Evolutionary conservation across 2,888 invertebrate species (phyloP), one percentile per base, ranked within the genome.

Genomic region (Andrena praecox): DNA sequence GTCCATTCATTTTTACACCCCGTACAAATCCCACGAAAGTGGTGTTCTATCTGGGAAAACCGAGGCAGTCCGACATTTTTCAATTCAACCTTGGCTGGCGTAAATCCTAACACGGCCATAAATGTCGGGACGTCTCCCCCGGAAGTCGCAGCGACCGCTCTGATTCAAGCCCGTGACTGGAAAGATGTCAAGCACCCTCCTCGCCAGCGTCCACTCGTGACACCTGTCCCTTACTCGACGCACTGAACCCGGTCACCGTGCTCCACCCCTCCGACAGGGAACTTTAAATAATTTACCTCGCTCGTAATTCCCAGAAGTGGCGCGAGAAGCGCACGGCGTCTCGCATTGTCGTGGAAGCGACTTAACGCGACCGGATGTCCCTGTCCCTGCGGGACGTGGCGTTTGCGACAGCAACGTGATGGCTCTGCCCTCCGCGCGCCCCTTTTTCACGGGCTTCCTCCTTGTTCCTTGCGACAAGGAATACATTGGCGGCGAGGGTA

Each of bases 291-390:
- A 81, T 81, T 79, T 52, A 79, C 12, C 27, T 16, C 42, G 10
- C 48, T 16, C 20, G 72, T 68, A 72, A 80, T 73, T 79, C 72
- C 80, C 79, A 79, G 63, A 79, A 79, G 68, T 73, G 63, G 80
- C 16, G n/a, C 29, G n/a, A 7, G 27, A 20, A 24, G 6, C 24
- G 33, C 27, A 0, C 7, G 10, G 7, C 16, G 16, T 42, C 27
- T 52, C 69, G 48, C 8, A 59, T 79, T 80, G 68, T 78, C 72
- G 54, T 35, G 42, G 48, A 16, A 12, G 2, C 29, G 59, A 79
- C 68, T 79, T 81, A 50, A 63, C 63, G 67, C 50, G 52, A 64
- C 59, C 59, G 68, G 80, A 73, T 64, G 52, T 64, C 31, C 50
- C 12, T 16, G 27, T 24, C 68, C 56, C 50, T 1, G 0, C 12